A percentile compares a stretch with the other conserved stretches of the same genome.
Conservation (phyloP, 2,888 invertebrate genomes). For the Athalia cordata region DNA sequence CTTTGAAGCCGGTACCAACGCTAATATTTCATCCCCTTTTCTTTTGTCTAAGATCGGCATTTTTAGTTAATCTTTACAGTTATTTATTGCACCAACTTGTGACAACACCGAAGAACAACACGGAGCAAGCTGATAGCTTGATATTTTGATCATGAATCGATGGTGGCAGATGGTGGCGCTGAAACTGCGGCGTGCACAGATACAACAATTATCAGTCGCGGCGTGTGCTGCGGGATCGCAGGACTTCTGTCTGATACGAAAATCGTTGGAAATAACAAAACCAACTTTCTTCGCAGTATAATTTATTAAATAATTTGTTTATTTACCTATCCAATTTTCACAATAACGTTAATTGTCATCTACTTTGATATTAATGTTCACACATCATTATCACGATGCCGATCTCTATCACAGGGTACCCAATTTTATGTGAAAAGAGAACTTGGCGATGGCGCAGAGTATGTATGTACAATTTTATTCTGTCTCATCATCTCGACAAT, state of each 20-base stretch:
- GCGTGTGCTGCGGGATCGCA: neutral
- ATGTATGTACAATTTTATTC: constrained; percentile 32
- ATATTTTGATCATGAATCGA: too few species aligned
- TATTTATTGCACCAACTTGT: constrained; percentile 1
- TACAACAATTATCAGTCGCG: too few species aligned
- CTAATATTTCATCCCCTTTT: constrained; percentile 70
- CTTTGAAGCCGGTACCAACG: constrained; percentile 77
- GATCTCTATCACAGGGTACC: neutral
- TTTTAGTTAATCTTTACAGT: constrained; percentile 29
- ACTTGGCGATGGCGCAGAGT: neutral
- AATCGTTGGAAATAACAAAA: constrained; percentile 23
- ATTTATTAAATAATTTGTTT: constrained; percentile 59
- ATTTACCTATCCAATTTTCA: constrained; percentile 51
- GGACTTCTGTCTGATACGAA: constrained; percentile 36
- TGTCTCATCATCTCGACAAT: neutral
- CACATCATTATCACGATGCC: constrained; percentile 1
- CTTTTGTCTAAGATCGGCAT: constrained; percentile 71
- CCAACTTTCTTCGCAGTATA: constrained; percentile 46
- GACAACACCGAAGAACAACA: neutral
- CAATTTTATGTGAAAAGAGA: neutral
- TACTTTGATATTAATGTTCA: constrained; percentile 19
- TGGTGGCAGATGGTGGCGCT: too few species aligned
- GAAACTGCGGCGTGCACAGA: too few species aligned
- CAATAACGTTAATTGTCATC: constrained; percentile 41
- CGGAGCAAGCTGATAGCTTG: neutral